Evolutionary conservation across 2,888 invertebrate genomes (phyloP), one percentile per base, ranked within the genome.

Genomic region (Tromatobia lineatoria): DNA sequence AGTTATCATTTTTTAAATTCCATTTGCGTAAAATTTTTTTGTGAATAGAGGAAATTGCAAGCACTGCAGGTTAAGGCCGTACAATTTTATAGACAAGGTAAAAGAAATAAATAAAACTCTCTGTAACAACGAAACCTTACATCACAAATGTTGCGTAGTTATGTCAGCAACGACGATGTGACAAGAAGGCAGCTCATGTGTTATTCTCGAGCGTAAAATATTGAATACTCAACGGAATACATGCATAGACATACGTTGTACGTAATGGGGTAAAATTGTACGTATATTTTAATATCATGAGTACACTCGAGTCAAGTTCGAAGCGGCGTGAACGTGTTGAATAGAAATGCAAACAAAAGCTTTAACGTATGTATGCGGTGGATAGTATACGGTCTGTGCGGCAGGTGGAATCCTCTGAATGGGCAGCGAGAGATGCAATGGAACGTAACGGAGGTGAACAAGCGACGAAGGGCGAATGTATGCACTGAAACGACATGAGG

Each of bases 381-480:
- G 54, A 54, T 2, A 10, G 38, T 38, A 54, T 25, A 18, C 18
- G 52, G 0, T 57, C 25, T 25, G 57, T 57, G 66, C 20, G 42
- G 52, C 25, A 25, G 50, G 29, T 77, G 54, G 29, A 42, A 66
- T 7, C 59, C 42, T 59, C n/a, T 23, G 18, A 61, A 54, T 66
- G 76, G 66, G 8, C 29, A 66, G 66, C 47, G 20, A 45, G 45
- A 50, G 42, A 69, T 42, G 42, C 77, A 71, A 67, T 78, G 25
- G 71, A 59, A 52, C 73, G 82, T 67, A 29, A 50, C 59, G 59
- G 20, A 25, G 67, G 52, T 69, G 67, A 34, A 73, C 67, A 50
- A 73, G 25, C 38, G 34, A 69, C 70, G 50, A 50, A 67, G 70
- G 66, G 38, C 20, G n/a, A 18, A 15, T 38, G 50, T 52, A 47